Evolutionary conservation across 2,888 invertebrate species (phyloP), one percentile per base, ranked within the genome.

Genomic region (Pegoplata infirma): DNA sequence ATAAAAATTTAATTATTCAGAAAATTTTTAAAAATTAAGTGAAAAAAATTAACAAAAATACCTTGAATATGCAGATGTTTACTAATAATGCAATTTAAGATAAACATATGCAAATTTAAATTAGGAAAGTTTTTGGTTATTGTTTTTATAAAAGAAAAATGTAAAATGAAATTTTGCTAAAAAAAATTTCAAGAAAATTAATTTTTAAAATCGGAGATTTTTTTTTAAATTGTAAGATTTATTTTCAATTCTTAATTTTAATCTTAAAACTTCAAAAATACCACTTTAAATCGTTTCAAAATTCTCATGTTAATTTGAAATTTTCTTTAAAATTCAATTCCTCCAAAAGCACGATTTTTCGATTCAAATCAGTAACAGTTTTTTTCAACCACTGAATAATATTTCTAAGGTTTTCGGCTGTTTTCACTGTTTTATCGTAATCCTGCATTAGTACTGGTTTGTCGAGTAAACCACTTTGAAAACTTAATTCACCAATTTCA

Each of bases 401-500:
- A 0, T n/a, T 28, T 21, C 64, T 77, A 1, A 84, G 66, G 2
- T 12, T 36, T 1, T 67, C 64, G 1, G 84, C 17, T 5, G 21
- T 80, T 2, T 81, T 66, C 0, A 83, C 76, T 0, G 88, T 88
- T 0, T 16, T 17, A 75, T 89, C 89, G 51, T 82, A 89, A 61
- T 89, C 89, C 5, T 77, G 32, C 79, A 89, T 80, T 2, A 89
- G 80, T 0, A 80, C 63, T 0, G 86, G 88, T 74, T 86, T 87
- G 16, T 84, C 81, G 2, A 89, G 78, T 0, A 89, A 76, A 3
- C 88, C 89, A 17, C 85, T 84, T 28, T 85, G 83, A 21, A 80
- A 84, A 21, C 81, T 84, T 0, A 85, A 53, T 1, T 86, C 84
- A 5, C 56, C 63, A 0, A 82, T 80, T 32, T 81, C 79, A 3